Conservation (phyloP, 2,888 invertebrate species). For the Thecocarcelia acutangulata region DNA sequence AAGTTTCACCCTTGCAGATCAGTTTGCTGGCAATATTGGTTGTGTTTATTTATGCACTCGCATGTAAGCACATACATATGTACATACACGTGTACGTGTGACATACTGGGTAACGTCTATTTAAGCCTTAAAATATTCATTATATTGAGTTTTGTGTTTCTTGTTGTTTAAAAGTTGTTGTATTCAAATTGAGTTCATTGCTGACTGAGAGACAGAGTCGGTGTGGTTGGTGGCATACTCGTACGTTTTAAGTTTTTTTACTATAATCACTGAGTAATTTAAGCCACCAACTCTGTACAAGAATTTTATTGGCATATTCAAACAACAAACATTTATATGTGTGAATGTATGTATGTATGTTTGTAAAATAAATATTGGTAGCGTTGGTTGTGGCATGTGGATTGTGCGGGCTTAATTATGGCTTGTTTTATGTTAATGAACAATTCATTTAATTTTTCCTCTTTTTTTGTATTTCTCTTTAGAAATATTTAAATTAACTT, state of each 20-base stretch:
- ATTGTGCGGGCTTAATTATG: slow-evolving; percentile 66
- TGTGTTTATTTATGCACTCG: background rate
- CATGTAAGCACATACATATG: too few species aligned
- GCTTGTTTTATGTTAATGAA: slow-evolving; percentile 68
- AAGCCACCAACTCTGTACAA: slow-evolving; percentile 62
- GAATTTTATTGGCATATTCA: slow-evolving; percentile 39
- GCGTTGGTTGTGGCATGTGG: slow-evolving; percentile 37
- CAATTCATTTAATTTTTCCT: slow-evolving; percentile 18
- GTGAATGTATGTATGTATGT: background rate
- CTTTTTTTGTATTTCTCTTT: slow-evolving; percentile 24
- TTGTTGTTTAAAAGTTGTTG: slow-evolving; percentile 27
- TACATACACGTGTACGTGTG: slow-evolving; percentile 5
- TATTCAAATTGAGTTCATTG: slow-evolving; percentile 14
- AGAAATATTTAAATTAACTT: slow-evolving; percentile 54
- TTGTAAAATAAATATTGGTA: slow-evolving; percentile 5
- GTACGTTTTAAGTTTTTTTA: slow-evolving; percentile 53
- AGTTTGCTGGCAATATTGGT: background rate
- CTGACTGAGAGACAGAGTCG: background rate
- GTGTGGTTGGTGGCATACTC: slow-evolving; percentile 31
- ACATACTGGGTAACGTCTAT: slow-evolving; percentile 26
- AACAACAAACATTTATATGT: background rate
- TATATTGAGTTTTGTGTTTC: slow-evolving; percentile 10
- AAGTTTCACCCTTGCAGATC: slow-evolving; percentile 26
- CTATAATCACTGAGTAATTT: slow-evolving; percentile 63
- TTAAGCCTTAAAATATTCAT: slow-evolving; percentile 37